Evolutionary conservation across 1,140 invertebrate species (phyloP).

Genomic region (Palaemon carinicauda): DNA sequence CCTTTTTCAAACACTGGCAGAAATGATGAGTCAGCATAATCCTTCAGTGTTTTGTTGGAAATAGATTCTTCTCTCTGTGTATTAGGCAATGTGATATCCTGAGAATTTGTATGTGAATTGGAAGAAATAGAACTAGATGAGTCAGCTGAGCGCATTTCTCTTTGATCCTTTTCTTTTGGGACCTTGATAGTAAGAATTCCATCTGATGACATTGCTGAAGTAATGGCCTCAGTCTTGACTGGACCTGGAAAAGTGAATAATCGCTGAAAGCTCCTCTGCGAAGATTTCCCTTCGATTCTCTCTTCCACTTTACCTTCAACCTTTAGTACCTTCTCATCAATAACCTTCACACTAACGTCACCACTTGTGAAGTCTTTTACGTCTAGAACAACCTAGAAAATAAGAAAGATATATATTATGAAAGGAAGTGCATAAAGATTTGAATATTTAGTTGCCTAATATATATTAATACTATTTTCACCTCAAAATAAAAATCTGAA

Average conservation of each 20-base stretch:
- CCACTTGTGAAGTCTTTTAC: conserved; percentile 30
- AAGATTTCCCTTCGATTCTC: background rate
- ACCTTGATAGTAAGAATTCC: conserved; percentile 35
- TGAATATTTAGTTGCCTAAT: no score
- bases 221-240: background rate
- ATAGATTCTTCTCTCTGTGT: background rate
- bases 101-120: no score
- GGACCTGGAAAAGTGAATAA: conserved; percentile 29
- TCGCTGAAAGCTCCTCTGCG: conserved; percentile 5
- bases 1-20: conserved; percentile 15
- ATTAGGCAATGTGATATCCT: background rate
- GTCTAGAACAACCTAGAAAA: conserved; percentile 26
- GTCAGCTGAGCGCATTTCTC: no score
- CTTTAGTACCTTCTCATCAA: conserved; percentile 18
- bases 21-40: background rate
- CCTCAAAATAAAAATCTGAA: background rate
- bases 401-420: background rate
- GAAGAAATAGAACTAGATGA: no score
- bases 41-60: no score
- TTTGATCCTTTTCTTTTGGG: background rate
- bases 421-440: no score
- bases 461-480: no score
- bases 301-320: conserved; percentile 27
- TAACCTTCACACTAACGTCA: conserved; percentile 15
- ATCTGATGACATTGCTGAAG: conserved; percentile 30